Evolutionary conservation across 2,888 invertebrate species (phyloP).

Genomic region (Tridacna crocea): DNA sequence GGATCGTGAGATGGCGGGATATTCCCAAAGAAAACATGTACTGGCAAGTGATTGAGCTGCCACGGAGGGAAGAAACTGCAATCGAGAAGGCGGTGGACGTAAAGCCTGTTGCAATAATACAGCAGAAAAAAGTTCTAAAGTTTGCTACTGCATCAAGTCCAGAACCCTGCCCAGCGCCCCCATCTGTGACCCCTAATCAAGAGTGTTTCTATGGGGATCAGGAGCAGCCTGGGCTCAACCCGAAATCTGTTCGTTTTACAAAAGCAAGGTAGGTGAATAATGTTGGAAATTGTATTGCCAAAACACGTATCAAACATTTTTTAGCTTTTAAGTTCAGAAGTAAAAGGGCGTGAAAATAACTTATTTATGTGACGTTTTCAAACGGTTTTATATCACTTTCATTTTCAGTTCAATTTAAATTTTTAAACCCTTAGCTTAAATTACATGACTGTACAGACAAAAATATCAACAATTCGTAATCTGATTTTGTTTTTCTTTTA

Average conservation of each 20-base stretch:
- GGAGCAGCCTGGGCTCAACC: neutral
- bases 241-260: conserved; percentile 31
- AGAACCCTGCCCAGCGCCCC: neutral
- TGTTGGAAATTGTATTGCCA: neutral
- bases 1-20: conserved; percentile 56
- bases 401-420: no score
- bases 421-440: no score
- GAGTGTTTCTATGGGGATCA: neutral
- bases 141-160: conserved; percentile 33
- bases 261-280: conserved; percentile 29
- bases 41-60: conserved; percentile 42
- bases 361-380: no score
- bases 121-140: conserved; percentile 56
- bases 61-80: neutral
- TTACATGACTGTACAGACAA: no score
- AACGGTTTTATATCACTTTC: no score
- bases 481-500: no score
- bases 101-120: conserved; percentile 47
- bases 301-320: no score
- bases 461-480: no score
- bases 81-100: conserved; percentile 40
- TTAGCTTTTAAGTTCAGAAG: no score
- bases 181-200: neutral
- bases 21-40: conserved; percentile 44
- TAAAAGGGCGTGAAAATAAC: no score